A percentile compares a stretch with the other conserved stretches of the same genome.
These are phyloP conservation scores for Poeciliopsis turrubarensis DNA, from an alignment of 2,113 vertebrate species.

Conservation along the genomic window DNA sequence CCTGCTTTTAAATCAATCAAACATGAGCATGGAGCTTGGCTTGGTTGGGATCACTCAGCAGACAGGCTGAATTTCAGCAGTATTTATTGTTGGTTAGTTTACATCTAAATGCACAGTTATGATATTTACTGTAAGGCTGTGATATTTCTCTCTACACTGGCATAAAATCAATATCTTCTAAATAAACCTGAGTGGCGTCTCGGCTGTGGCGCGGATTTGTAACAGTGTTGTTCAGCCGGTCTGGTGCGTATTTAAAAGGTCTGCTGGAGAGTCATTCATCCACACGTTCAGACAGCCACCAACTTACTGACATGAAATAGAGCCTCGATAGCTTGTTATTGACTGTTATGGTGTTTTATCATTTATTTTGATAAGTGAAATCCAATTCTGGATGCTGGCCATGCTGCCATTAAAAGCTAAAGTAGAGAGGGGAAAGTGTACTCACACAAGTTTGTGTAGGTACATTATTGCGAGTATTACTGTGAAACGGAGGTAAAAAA, in stretches of 20 bases:
- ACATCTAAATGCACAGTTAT: conserved; percentile 65
- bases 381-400: conserved; percentile 63
- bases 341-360: conserved; percentile 69
- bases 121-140: conserved; percentile 64
- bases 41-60: conserved; percentile 25
- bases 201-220: conserved; percentile 49
- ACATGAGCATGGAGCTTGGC: conserved; percentile 32
- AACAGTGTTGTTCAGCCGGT: conserved; percentile 34
- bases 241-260: conserved; percentile 58
- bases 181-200: conserved; percentile 76
- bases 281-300: conserved; percentile 63
- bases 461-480: conserved; percentile 5
- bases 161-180: conserved; percentile 73
- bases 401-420: conserved; percentile 44
- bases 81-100: conserved; percentile 73
- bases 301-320: conserved; percentile 71
- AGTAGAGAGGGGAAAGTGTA: conserved; percentile 8
- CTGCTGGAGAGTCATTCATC: conserved; percentile 70
- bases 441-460: conserved; percentile 20
- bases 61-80: conserved; percentile 61
- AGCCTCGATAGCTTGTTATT: conserved; percentile 66
- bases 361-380: conserved; percentile 73
- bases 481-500: conserved; percentile 26
- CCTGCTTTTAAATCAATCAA: conserved; percentile 55
- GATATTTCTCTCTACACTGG: conserved; percentile 63